Evolutionary conservation across 1,140 invertebrate species (phyloP).

Genomic region (Philopotamus ludificatus): DNA sequence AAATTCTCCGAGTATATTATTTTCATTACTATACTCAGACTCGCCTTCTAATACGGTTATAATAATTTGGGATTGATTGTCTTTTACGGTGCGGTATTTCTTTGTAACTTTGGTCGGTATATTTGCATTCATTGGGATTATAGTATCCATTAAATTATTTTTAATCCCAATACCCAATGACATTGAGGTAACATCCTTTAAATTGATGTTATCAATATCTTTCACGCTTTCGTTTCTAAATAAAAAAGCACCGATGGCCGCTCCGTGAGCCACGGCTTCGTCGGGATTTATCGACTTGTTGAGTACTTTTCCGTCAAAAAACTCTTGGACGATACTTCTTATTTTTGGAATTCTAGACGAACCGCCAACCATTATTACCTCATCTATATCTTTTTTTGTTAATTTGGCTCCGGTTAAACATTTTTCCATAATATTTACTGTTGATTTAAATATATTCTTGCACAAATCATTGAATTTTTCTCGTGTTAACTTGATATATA

Average conservation of each 20-base stretch:
- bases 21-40: slow-evolving; percentile 78
- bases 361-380: slow-evolving; percentile 78
- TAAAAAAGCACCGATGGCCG: slow-evolving; percentile 66
- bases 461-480: slow-evolving; percentile 66
- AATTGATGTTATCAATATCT: slow-evolving; percentile 65
- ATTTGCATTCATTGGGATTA: slow-evolving; percentile 63
- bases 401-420: slow-evolving; percentile 71
- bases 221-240: slow-evolving; percentile 60
- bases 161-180: slow-evolving; percentile 67
- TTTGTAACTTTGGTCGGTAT: slow-evolving; percentile 66
- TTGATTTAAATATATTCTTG: slow-evolving; percentile 60
- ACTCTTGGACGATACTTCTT: slow-evolving; percentile 62
- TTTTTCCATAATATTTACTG: slow-evolving; percentile 64
- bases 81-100: slow-evolving; percentile 65
- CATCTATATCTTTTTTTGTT: slow-evolving; percentile 68
- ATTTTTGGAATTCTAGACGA: slow-evolving; percentile 72
- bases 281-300: slow-evolving; percentile 70
- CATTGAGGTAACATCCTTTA: slow-evolving; percentile 69
- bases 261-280: slow-evolving; percentile 67
- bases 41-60: slow-evolving; percentile 78
- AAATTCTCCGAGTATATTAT: slow-evolving; percentile 77
- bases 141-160: slow-evolving; percentile 66
- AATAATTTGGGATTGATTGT: slow-evolving; percentile 71
- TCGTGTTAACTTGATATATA: slow-evolving; percentile 61
- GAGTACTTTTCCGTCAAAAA: slow-evolving; percentile 63